Percentiles rank a stretch among this genome's conserved stretches.
phyloP scores from a whole-genome alignment of 2,113 vertebrate genomes.

The Microtus ochrogaster region DNA sequence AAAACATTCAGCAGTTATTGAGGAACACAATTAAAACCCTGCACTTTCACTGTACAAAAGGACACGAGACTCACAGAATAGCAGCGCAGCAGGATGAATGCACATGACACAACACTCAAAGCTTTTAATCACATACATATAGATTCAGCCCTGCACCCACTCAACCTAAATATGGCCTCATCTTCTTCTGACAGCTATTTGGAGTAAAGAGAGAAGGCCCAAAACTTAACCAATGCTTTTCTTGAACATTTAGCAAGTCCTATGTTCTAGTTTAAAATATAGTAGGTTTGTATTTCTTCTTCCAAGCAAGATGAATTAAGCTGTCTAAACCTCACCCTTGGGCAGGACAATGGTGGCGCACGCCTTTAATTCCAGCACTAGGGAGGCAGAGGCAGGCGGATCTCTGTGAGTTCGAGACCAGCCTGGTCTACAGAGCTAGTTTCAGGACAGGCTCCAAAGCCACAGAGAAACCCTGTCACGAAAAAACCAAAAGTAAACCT shows the following conservation, averaged over 20 bases:
- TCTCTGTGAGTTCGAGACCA: too few species aligned
- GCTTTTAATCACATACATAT: neutral
- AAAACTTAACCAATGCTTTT: neutral
- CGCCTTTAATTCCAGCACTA: too few species aligned
- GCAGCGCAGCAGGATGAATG: neutral
- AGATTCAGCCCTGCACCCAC: neutral
- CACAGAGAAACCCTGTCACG: too few species aligned
- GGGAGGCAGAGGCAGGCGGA: too few species aligned
- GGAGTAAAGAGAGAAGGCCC: too few species aligned
- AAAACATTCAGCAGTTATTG: neutral
- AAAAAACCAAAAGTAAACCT: neutral
- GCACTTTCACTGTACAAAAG: neutral
- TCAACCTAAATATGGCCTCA: neutral
- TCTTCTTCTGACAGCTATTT: neutral
- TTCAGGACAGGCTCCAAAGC: too few species aligned
- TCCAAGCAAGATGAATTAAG: neutral
- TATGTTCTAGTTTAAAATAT: neutral
- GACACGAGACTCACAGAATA: neutral
- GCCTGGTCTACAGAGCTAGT: too few species aligned
- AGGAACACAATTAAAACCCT: neutral
- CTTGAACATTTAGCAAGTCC: neutral
- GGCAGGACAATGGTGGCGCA: too few species aligned
- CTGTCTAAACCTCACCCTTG: neutral
- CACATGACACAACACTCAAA: rapidly evolving
- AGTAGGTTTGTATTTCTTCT: neutral